phyloP scores from a whole-genome alignment of 2,888 invertebrate genomes.

The Marronus borbonicus region DNA sequence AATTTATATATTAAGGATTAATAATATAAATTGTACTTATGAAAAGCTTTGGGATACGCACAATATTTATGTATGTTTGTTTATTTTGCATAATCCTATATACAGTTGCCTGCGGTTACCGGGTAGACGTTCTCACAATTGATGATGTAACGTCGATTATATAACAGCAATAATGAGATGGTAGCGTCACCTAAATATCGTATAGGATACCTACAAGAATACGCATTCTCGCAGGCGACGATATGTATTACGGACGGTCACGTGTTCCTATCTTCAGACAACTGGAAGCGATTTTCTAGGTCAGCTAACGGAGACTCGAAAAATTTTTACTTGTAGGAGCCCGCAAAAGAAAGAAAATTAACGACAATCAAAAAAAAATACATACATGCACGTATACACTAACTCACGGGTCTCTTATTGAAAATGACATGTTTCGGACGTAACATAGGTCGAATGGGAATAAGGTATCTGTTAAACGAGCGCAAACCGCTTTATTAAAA shows the following conservation, averaged over 20 bases:
- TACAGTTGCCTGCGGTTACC: not conserved
- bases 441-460: constrained; percentile 5
- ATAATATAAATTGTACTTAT: too few species aligned
- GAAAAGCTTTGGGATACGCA: too few species aligned
- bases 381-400: not conserved
- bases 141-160: constrained; percentile 14
- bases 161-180: constrained; percentile 23
- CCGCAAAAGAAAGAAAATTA: constrained; percentile 34
- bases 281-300: constrained; percentile 41
- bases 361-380: constrained; percentile 31
- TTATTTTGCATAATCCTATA: too few species aligned
- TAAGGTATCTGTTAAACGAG: constrained; percentile 1
- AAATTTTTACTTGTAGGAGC: constrained; percentile 29
- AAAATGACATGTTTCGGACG: not conserved
- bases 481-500: not conserved
- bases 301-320: constrained; percentile 40
- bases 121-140: not conserved
- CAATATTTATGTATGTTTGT: too few species aligned
- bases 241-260: constrained; percentile 26
- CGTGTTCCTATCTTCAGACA: constrained; percentile 38
- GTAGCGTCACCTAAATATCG: constrained; percentile 8
- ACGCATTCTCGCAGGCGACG: not conserved
- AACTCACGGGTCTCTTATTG: not conserved
- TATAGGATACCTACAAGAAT: not conserved
- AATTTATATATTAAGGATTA: too few species aligned